phyloP scores from a whole-genome alignment of 2,113 vertebrate genomes.

The Pomatostomus ruficeps region DNA sequence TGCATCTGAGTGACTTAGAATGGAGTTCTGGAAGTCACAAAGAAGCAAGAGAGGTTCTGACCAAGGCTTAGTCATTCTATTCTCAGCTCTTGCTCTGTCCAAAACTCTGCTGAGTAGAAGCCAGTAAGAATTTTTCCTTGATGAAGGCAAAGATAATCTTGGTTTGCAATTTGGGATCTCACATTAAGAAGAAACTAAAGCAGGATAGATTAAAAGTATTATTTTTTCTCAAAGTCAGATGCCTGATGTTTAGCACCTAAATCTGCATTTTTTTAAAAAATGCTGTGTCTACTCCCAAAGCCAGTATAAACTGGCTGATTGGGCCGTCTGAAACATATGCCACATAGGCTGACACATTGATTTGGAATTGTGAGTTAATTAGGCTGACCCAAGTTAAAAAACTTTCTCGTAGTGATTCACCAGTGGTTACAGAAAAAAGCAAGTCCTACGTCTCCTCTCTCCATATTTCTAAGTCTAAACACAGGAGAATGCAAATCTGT shows the following conservation, averaged over 20 bases:
- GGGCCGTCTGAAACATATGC: not conserved
- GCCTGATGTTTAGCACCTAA: not conserved
- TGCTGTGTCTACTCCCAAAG: not conserved
- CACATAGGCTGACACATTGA: not conserved
- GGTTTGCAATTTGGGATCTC: constrained; percentile 1
- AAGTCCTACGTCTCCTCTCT: not conserved
- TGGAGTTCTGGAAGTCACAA: constrained; percentile 20
- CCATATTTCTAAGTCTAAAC: not conserved
- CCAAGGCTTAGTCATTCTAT: constrained; percentile 4
- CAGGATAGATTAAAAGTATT: not conserved
- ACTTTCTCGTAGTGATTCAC: not conserved
- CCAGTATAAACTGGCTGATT: not conserved
- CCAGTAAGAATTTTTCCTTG: constrained; percentile 10
- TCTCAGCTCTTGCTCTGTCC: not conserved
- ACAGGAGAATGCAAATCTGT: not conserved
- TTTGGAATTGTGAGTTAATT: not conserved
- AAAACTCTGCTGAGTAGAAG: not conserved
- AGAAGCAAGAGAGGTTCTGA: constrained; percentile 8
- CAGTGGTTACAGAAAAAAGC: not conserved
- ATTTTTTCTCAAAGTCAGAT: not conserved
- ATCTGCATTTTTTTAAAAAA: not conserved
- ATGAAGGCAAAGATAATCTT: not conserved
- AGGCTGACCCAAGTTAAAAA: not conserved
- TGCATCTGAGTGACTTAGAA: not conserved
- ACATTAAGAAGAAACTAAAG: not conserved